Evolutionary conservation across 2,113 vertebrate genomes (phyloP).

Genomic region (Corythoichthys intestinalis): DNA sequence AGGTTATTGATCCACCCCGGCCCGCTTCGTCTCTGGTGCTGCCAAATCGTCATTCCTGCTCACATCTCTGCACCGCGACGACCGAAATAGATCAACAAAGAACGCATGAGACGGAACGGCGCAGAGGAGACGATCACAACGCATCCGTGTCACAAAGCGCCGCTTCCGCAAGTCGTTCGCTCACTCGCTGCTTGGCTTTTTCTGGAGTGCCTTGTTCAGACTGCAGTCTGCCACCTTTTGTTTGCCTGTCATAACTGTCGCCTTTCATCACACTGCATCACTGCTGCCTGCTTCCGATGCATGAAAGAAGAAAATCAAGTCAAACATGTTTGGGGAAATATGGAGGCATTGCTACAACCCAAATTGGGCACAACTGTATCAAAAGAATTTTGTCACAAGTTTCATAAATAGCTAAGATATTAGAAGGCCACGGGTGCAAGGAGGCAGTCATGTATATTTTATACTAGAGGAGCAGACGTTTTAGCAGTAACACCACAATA

Average conservation of each 20-base stretch:
- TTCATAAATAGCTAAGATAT: background rate
- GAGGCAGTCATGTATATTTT: background rate
- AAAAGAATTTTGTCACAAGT: background rate
- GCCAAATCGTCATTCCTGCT: conserved; percentile 6
- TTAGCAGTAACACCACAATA: too few relatives aligned
- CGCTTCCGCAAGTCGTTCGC: background rate
- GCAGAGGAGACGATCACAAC: conserved; percentile 42
- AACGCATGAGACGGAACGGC: conserved; percentile 25
- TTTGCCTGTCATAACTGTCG: conserved; percentile 25
- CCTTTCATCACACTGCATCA: conserved; percentile 1
- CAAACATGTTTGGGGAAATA: background rate
- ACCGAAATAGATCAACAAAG: conserved; percentile 40
- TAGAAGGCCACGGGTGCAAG: background rate
- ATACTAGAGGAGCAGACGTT: too few relatives aligned
- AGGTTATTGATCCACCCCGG: conserved; percentile 6
- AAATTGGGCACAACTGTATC: background rate
- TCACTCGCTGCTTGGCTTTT: background rate
- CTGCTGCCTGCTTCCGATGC: background rate
- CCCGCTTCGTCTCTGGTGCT: background rate
- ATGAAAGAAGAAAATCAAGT: background rate
- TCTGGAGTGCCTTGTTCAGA: background rate
- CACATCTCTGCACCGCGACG: conserved; percentile 2
- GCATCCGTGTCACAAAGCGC: conserved; percentile 36
- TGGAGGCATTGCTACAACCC: background rate
- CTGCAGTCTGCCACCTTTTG: conserved; percentile 20